Evolutionary conservation across 2,888 invertebrate genomes (phyloP).

Genomic region (Amphipyra tragopoginis): DNA sequence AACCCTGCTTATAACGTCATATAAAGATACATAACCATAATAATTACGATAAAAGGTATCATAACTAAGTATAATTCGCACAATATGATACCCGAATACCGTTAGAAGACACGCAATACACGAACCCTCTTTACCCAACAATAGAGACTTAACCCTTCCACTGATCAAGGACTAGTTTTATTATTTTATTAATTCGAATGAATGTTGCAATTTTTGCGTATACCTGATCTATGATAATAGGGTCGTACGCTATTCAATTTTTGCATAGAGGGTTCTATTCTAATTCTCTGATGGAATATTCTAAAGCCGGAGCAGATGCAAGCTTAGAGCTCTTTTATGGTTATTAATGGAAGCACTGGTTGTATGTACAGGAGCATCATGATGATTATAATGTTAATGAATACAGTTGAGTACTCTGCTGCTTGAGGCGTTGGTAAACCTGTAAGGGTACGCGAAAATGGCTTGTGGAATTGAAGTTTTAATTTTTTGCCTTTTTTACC

Average conservation of each 20-base stretch:
- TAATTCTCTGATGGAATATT: slow-evolving; percentile 74
- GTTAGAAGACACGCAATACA: slow-evolving; percentile 55
- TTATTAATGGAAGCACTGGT: slow-evolving; percentile 46
- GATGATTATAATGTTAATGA: slow-evolving; percentile 6
- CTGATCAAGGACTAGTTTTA: slow-evolving; percentile 79
- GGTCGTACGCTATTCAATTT: slow-evolving; percentile 81
- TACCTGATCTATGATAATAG: slow-evolving; percentile 87
- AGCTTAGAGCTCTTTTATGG: slow-evolving; percentile 48
- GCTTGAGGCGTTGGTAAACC: too few relatives aligned
- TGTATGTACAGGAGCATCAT: slow-evolving; percentile 18
- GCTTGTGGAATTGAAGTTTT: too few relatives aligned
- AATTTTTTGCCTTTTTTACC: too few relatives aligned
- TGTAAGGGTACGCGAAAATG: too few relatives aligned
- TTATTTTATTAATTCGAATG: slow-evolving; percentile 89
- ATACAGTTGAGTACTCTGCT: neutral
- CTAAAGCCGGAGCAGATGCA: slow-evolving; percentile 69
- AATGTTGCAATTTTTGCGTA: slow-evolving; percentile 88
- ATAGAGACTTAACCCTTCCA: slow-evolving; percentile 80
- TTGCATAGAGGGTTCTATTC: slow-evolving; percentile 83
- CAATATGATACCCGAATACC: slow-evolving; percentile 52
- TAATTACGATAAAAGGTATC: slow-evolving; percentile 37
- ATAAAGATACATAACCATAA: slow-evolving; percentile 6
- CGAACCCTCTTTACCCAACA: slow-evolving; percentile 61
- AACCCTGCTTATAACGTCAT: neutral
- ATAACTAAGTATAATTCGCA: slow-evolving; percentile 46